Base-by-base conservation (phyloP, 2,888 invertebrate species). In the Agapostemon virescens region DNA sequence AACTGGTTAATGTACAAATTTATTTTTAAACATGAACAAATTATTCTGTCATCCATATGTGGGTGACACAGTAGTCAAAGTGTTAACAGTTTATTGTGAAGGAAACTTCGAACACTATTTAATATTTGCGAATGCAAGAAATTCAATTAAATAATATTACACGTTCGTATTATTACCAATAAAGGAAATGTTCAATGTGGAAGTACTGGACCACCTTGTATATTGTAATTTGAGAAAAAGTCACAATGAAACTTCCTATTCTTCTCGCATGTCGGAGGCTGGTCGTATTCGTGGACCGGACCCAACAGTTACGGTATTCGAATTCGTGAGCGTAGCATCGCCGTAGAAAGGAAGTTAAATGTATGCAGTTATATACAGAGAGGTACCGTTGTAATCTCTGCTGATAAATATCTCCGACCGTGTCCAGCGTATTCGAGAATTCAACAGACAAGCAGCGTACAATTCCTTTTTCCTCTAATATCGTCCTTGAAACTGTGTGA, bases 321-420 rank as follows among this genome's bases (percentile, higher is more conserved):
- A 55, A 63, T 72, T n/a, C 23, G 66, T 77, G 61, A 63, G 69
- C 7, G 63, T 55, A 26, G 7, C 17, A 9, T 61, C 17, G 40
- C 52, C 74, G 20, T 49, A 55, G 40, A 33, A 55, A n/a, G 36
- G 58, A 86, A 67, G 55, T 81, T 74, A 71, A 69, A 80, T 30
- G n/a, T 71, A 67, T 75, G 63, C 61, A 61, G 63, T 42, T 63
- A 75, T 38, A 79, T 63, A 70, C 69, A 52, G 30, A 63, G 71
- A 81, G 5, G 80, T 86, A 67, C 86, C 86, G 86, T 86, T 86
- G 83, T 85, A 85, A 86, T 86, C 85, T 81, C 72, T n/a, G 67
- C 71, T 63, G 86, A 86, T 86, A 83, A 85, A 83, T 81, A 81
- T 86, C 85, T 73, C 61, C 40, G 9, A 17, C 23, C 17, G 23